Conservation (phyloP, 2,113 vertebrate genomes). For the Megalops atlanticus region DNA sequence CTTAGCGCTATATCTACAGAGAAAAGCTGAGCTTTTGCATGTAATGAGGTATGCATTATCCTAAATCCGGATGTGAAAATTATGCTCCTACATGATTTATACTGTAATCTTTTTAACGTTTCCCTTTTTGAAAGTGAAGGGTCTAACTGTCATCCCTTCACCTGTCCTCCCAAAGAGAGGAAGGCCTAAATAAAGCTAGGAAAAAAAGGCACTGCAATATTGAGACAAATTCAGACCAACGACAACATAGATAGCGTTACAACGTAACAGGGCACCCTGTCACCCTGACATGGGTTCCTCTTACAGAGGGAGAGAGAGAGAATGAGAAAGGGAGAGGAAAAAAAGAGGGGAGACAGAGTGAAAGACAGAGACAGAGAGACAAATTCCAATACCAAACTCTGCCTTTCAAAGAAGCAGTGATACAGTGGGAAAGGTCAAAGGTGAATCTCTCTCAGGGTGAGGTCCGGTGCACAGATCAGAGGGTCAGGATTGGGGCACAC, state of each 20-base stretch:
- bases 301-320: no score
- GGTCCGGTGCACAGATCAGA: no score
- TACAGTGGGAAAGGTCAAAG: background rate
- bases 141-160: background rate
- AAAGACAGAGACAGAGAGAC: no score
- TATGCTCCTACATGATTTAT: background rate
- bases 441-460: no score
- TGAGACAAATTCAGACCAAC: background rate
- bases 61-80: slow-evolving; percentile 1
- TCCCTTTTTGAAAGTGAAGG: background rate
- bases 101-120: background rate
- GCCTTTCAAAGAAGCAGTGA: background rate
- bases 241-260: no score
- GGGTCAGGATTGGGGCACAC: background rate
- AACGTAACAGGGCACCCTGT: no score
- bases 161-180: background rate
- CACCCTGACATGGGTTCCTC: no score
- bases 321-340: background rate
- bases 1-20: slow-evolving; percentile 37
- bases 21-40: background rate
- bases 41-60: slow-evolving; percentile 22
- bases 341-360: no score
- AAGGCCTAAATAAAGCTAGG: background rate
- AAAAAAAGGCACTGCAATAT: background rate
- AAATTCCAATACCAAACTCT: background rate